A percentile compares a stretch with the other conserved stretches of the same genome.
These are phyloP conservation scores for Anhinga anhinga DNA, from an alignment of 2,113 vertebrate genomes.

Conservation along the genomic window DNA sequence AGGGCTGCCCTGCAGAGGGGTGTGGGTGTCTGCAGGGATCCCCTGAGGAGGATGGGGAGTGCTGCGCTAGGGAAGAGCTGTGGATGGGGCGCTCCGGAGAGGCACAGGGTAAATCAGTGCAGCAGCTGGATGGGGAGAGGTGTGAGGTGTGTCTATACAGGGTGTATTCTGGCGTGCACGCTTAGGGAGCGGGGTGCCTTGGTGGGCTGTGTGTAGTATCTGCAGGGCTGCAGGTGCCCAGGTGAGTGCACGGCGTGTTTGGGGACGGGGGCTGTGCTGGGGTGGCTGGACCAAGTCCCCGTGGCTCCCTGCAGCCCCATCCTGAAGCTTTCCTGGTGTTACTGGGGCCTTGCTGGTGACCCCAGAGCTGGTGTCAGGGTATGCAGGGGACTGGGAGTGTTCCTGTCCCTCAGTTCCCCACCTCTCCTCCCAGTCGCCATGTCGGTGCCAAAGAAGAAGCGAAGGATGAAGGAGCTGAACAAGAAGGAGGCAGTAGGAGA, in stretches of 20 bases:
- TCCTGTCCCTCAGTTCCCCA: not conserved
- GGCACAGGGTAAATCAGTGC: accelerated
- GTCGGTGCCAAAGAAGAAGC: constrained; percentile 96
- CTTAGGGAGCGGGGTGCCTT: not conserved
- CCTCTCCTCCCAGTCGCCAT: constrained; percentile 76
- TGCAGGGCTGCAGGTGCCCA: not conserved
- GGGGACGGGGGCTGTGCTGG: not conserved
- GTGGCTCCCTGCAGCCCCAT: not conserved
- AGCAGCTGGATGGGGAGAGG: not conserved
- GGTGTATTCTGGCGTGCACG: not conserved
- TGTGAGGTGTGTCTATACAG: not conserved
- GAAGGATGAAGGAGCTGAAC: constrained; percentile 94
- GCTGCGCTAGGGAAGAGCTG: not conserved
- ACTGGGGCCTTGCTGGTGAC: not conserved
- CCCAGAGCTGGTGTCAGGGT: not conserved
- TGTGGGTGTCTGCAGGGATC: not conserved
- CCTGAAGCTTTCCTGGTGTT: not conserved
- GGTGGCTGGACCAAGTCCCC: not conserved
- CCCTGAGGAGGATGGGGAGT: not conserved
- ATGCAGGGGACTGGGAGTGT: accelerated
- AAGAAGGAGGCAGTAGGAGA: constrained; percentile 94
- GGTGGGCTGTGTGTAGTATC: not conserved
- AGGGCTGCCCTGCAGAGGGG: not conserved
- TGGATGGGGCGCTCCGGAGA: not conserved
- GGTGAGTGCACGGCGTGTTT: accelerated